Evolutionary conservation across 2,888 invertebrate species (phyloP), one percentile per base, ranked within the genome.

Genomic region (Corbicula japonica): DNA sequence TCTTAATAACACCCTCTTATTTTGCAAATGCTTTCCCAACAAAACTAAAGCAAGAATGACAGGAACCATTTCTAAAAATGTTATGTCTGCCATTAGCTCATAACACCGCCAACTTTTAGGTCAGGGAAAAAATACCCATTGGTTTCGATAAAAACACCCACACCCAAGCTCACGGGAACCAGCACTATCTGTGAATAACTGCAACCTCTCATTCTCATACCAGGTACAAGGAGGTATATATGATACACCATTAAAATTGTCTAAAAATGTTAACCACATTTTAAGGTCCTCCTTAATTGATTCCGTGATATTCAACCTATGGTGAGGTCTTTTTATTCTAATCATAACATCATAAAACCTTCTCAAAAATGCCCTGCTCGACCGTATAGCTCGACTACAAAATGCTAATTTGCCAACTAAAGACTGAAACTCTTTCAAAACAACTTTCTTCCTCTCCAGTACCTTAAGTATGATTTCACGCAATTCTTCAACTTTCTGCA

Each of bases 301-400:
- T 1, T 28, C 18, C 8, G 52, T 52, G 2, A 76, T 28, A 18
- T 65, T 56, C 1, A 70, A 21, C 23, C 46, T 35, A n/a, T 76
- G 65, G 28, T 21, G 23, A n/a, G 50, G 50, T 38, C 70, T 70
- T 38, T 26, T 52, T 21, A 70, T 4, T 12, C 58, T 65, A 6
- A 41, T 38, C 15, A 61, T 70, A 23, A 34, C 18, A 58, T 70
- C 54, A 60, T 70, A 56, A 58, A 75, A 61, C 4, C 74, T 23
- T 28, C 74, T 26, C 15, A 61, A 30, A 68, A 75, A 75, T n/a
- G 66, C 68, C 23, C 74, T 66, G 23, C 74, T 41, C 30, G 60
- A 35, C 1, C 46, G 3, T 28, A 75, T n/a, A 23, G 56, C 68
- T 61, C 46, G 44, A 35, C 34, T 28, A 15, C 44, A 74, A 50